Evolutionary conservation across 2,888 invertebrate species (phyloP).

Genomic region (Ophion ventricosus): DNA sequence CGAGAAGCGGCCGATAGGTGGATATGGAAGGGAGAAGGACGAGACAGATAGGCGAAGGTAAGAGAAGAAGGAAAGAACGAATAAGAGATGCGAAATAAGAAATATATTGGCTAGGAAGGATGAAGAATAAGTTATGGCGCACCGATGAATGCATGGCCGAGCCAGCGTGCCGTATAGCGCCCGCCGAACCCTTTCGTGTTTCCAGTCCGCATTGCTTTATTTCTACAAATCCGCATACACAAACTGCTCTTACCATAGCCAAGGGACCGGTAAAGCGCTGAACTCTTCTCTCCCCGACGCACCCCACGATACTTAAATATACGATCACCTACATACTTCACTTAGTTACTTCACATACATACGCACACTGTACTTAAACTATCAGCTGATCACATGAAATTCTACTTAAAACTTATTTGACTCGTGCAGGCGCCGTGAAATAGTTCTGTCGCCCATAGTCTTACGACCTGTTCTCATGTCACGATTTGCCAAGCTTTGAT

Average conservation of each 20-base stretch:
- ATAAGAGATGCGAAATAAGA: slow-evolving; percentile 63
- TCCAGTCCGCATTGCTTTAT: slow-evolving; percentile 64
- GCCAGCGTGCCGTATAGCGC: slow-evolving; percentile 55
- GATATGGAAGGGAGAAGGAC: slow-evolving; percentile 35
- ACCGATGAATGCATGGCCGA: slow-evolving; percentile 62
- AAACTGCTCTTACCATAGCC: slow-evolving; percentile 51
- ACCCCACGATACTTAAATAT: slow-evolving; percentile 50
- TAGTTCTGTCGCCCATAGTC: background rate
- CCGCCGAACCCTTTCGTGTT: slow-evolving; percentile 65
- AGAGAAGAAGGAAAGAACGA: slow-evolving; percentile 51
- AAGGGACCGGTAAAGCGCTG: slow-evolving; percentile 63
- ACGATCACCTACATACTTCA: slow-evolving; percentile 34
- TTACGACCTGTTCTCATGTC: too few relatives aligned
- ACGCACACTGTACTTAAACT: slow-evolving; percentile 53
- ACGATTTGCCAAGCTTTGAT: too few relatives aligned
- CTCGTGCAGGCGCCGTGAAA: slow-evolving; percentile 17
- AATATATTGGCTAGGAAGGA: slow-evolving; percentile 67
- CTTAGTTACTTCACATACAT: slow-evolving; percentile 13
- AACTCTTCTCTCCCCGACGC: slow-evolving; percentile 47
- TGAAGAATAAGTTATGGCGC: slow-evolving; percentile 67
- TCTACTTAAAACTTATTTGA: slow-evolving; percentile 52
- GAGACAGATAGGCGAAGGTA: slow-evolving; percentile 52
- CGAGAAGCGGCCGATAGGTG: slow-evolving; percentile 62
- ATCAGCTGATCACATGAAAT: slow-evolving; percentile 61
- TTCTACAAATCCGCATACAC: slow-evolving; percentile 65